Conservation (phyloP, 2,888 invertebrate species). For the Chaitophorus viminalis region DNA sequence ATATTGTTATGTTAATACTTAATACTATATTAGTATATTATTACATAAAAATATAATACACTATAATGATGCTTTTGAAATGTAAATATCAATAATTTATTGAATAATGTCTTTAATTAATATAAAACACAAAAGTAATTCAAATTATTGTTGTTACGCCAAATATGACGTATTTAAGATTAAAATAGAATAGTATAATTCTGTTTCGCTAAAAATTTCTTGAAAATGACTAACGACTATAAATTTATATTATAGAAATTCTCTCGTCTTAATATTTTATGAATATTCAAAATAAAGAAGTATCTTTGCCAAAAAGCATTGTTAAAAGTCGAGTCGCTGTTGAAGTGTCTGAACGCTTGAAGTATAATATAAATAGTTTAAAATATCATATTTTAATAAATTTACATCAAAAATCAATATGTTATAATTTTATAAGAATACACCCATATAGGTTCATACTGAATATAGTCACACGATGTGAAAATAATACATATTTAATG, state of each 20-base stretch:
- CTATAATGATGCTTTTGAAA: neutral
- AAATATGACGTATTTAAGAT: neutral
- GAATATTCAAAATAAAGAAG: neutral
- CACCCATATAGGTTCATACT: no score
- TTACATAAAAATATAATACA: neutral
- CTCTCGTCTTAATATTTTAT: neutral
- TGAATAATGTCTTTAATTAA: neutral
- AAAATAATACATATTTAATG: no score
- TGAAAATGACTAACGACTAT: neutral
- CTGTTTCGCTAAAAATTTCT: neutral
- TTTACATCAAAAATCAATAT: neutral
- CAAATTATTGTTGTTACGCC: neutral
- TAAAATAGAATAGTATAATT: neutral
- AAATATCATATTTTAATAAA: neutral
- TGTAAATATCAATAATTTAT: neutral
- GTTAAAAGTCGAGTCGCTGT: neutral
- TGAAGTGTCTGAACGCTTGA: neutral
- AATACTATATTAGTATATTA: no score
- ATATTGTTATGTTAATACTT: no score
- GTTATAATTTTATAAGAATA: no score
- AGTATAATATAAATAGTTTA: neutral
- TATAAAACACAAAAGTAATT: neutral
- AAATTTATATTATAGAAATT: neutral
- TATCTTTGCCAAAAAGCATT: constrained; percentile 1
- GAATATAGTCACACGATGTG: no score